phyloP scores from a whole-genome alignment of 2,113 vertebrate species.

The Equus przewalskii region DNA sequence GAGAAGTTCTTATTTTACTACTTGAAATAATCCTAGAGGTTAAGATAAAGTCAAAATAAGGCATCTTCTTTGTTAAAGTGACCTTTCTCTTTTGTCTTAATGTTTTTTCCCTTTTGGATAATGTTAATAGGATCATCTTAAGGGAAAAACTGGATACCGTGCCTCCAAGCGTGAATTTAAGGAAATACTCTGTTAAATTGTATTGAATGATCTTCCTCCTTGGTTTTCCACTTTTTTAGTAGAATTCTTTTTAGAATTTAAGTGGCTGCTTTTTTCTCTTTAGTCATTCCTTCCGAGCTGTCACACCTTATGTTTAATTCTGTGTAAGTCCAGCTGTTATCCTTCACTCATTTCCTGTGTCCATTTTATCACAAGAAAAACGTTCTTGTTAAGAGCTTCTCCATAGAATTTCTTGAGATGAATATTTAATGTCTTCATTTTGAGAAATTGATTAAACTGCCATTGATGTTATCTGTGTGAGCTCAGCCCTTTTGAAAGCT shows the following conservation, averaged over 20 bases:
- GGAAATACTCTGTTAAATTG: neutral
- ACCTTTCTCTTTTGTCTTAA: conserved; percentile 12
- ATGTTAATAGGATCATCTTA: conserved; percentile 1
- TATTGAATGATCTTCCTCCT: neutral
- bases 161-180: conserved; percentile 20
- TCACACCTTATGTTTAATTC: conserved; percentile 38
- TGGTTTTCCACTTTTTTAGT: conserved; percentile 26
- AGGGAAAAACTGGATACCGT: neutral
- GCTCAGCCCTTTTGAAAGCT: neutral
- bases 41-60: conserved; percentile 24
- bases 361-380: conserved; percentile 31
- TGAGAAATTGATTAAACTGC: conserved; percentile 28
- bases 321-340: conserved; percentile 10
- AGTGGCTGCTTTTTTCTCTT: conserved; percentile 39
- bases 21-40: conserved; percentile 40
- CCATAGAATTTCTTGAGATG: conserved; percentile 14
- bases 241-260: conserved; percentile 37
- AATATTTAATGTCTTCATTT: conserved; percentile 36
- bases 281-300: conserved; percentile 50
- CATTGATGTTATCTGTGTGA: neutral
- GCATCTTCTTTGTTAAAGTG: neutral
- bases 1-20: neutral
- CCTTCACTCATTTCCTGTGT: conserved; percentile 37
- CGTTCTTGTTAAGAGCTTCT: conserved; percentile 33
- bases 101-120: neutral